Base-by-base conservation (phyloP, 2,797 vertebrate species). In the Eulemur rubriventer region DNA sequence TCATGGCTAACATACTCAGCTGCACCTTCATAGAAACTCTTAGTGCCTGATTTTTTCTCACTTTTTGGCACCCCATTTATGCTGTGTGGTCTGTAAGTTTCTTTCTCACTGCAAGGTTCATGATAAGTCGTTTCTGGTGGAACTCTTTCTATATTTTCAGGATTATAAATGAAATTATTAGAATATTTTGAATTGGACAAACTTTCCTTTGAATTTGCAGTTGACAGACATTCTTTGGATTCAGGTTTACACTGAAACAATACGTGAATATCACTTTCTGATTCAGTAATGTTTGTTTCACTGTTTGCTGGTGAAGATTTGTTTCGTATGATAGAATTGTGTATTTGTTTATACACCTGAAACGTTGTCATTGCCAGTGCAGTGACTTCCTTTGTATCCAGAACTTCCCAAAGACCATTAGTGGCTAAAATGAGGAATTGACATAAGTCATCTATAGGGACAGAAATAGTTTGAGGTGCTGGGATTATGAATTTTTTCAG, bases 381-480 rank as follows among this genome's bases (percentile, higher is more conserved):
- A 85, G 97, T 97, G 92, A 98, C 98, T 96, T 98, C 96, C 10
- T 94, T 91, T 72, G 98, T 96, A 91, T 98, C 97, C 86, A 98
- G 48, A 89, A 97, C 98, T 38, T 98, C 98, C 98, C 98, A 99
- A 73, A 98, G 98, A 50, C 98, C 98, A 2, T 97, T 97, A 33
- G 98, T 98, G 93, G 98, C 98, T 92, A 98, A 95, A 96, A 99
- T 96, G 83, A 98, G 97, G 88, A 99, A 98, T 95, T 98, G 97
- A 48, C 98, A 97, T 17, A 98, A 98, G 7, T 97, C 93, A 63
- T 98, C 97, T 1, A 97, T 97, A 80, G 97, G 97, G 33, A 98
- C 80, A 84, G 98, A 98, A 13, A 98, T 10, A 1, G 96, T 98
- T 52, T 97, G 85, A 78, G 97, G 98, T 96, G 92, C 98, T 43